These are phyloP conservation scores for Calephelis virginiensis DNA, from an alignment of 1,140 invertebrate genomes.

Conservation along the genomic window DNA sequence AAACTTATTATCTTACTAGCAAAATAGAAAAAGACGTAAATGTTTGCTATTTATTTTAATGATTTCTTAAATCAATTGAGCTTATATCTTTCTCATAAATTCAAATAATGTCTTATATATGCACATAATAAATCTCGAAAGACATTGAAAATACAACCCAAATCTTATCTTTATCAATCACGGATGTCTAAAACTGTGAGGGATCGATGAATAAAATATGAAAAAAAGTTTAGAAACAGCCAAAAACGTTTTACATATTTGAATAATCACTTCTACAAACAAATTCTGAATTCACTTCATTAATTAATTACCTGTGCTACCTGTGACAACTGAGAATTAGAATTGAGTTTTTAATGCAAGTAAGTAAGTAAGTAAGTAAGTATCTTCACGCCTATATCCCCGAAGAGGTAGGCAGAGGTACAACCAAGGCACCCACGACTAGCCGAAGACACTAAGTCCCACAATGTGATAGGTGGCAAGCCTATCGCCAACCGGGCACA, in stretches of 20 bases:
- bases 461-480: too few relatives aligned
- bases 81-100: not conserved
- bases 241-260: constrained; percentile 76
- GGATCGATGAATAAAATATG: constrained; percentile 76
- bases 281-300: constrained; percentile 73
- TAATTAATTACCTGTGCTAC: constrained; percentile 73
- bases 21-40: not conserved
- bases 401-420: too few relatives aligned
- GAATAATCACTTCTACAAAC: constrained; percentile 78
- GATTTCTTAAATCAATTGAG: not conserved
- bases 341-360: constrained; percentile 13
- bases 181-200: constrained; percentile 66
- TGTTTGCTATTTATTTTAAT: not conserved
- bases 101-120: constrained; percentile 13
- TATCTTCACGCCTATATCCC: too few relatives aligned
- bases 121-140: not conserved
- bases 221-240: constrained; percentile 72
- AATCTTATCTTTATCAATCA: constrained; percentile 41
- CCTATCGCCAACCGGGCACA: too few relatives aligned
- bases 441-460: too few relatives aligned
- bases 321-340: constrained; percentile 36
- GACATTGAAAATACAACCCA: constrained; percentile 29
- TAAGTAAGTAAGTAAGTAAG: too few relatives aligned
- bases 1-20: not conserved
- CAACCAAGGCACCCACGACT: too few relatives aligned